Evolutionary conservation across 2,888 invertebrate species (phyloP).

Genomic region (Hymenopus coronatus): DNA sequence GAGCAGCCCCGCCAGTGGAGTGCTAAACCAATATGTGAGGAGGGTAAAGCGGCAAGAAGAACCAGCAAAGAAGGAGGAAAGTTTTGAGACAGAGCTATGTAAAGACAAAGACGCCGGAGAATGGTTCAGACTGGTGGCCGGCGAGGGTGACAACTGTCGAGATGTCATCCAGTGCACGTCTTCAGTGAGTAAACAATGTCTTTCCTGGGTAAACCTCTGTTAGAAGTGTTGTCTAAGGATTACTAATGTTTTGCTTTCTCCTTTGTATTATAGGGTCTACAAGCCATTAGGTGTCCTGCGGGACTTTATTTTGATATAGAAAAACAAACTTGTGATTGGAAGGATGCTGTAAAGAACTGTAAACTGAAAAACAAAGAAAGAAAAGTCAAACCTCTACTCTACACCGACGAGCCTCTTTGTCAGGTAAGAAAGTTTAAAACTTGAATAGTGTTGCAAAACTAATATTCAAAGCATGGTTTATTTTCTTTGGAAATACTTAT

Average conservation of each 20-base stretch:
- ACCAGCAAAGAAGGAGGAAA: conserved; percentile 71
- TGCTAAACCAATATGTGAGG: conserved; percentile 21
- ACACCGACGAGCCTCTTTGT: conserved; percentile 88
- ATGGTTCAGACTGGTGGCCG: conserved; percentile 88
- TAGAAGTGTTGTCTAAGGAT: not conserved
- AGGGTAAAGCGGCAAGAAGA: conserved; percentile 55
- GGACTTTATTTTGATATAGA: conserved; percentile 91
- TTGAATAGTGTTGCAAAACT: not conserved
- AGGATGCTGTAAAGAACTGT: conserved; percentile 89
- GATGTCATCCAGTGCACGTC: conserved; percentile 94
- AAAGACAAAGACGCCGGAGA: conserved; percentile 93
- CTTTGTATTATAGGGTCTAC: conserved; percentile 66
- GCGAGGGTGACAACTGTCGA: conserved; percentile 88
- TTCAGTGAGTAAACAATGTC: conserved; percentile 61
- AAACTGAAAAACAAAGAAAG: conserved; percentile 86
- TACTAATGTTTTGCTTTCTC: not conserved
- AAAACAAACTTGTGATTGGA: conserved; percentile 94
- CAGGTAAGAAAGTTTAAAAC: conserved; percentile 38
- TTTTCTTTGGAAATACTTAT: not conserved
- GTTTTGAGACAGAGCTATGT: conserved; percentile 84
- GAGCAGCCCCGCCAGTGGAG: not conserved
- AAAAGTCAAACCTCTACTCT: conserved; percentile 79
- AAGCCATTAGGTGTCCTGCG: conserved; percentile 90
- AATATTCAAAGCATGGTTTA: not conserved
- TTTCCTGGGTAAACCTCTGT: not conserved